Conservation (phyloP, 2,797 vertebrate genomes). For the Pipistrellus pipistrellus region DNA sequence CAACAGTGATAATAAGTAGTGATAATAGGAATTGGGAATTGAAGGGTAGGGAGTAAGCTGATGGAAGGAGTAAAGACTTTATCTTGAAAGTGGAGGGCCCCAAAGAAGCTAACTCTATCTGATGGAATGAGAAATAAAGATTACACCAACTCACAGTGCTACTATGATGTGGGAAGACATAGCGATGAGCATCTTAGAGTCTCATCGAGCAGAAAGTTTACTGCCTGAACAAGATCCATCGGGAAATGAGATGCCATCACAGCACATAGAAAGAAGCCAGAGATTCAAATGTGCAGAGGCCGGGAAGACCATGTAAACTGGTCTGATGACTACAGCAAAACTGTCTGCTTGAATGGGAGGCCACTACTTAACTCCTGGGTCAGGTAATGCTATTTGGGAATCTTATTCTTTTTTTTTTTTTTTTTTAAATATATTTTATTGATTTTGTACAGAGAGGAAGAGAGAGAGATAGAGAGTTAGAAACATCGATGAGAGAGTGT, state of each 20-base stretch:
- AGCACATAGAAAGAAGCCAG: not conserved
- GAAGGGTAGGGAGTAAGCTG: not conserved
- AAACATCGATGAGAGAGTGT: too few relatives aligned
- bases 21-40: not conserved
- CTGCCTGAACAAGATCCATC: not conserved
- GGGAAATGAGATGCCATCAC: not conserved
- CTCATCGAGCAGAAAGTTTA: not conserved
- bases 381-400: not conserved
- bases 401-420: conserved; percentile 27
- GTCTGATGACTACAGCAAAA: not conserved
- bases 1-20: not conserved
- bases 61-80: not conserved
- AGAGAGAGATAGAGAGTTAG: too few relatives aligned
- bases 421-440: too few relatives aligned
- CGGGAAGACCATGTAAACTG: not conserved
- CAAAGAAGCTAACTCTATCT: not conserved
- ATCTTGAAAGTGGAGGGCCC: not conserved
- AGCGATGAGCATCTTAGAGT: not conserved
- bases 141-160: not conserved
- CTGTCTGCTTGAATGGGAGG: not conserved
- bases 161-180: not conserved
- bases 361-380: not conserved
- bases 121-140: not conserved
- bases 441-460: too few relatives aligned
- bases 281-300: not conserved